These are phyloP conservation scores for Charanyca ferruginea DNA, from an alignment of 2,888 invertebrate species.

Conservation along the genomic window DNA sequence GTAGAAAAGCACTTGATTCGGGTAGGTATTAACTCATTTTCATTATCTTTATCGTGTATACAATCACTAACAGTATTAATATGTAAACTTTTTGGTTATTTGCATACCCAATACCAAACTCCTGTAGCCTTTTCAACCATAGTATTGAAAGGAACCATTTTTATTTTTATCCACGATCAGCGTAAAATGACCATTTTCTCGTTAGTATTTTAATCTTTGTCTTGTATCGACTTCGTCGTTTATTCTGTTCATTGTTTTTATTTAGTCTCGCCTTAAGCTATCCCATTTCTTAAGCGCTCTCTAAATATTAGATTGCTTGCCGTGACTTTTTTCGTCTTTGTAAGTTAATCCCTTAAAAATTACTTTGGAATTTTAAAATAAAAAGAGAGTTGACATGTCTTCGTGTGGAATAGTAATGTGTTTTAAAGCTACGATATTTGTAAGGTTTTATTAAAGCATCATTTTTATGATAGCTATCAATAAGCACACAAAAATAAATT, in stretches of 20 bases:
- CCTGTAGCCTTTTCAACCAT: too few relatives aligned
- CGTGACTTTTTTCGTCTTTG: slow-evolving; percentile 25
- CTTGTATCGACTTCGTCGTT: slow-evolving; percentile 26
- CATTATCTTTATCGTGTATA: too few relatives aligned
- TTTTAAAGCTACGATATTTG: slow-evolving; percentile 10
- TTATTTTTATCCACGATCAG: slow-evolving; percentile 11
- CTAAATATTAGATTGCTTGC: slow-evolving; percentile 43
- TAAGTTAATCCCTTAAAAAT: slow-evolving; percentile 38
- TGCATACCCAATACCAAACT: too few relatives aligned
- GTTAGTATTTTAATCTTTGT: slow-evolving; percentile 28
- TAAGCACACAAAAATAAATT: not conserved
- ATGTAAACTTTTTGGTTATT: too few relatives aligned
- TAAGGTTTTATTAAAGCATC: not conserved
- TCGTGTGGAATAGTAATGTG: slow-evolving; percentile 20
- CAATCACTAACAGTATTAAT: too few relatives aligned
- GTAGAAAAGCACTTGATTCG: not conserved
- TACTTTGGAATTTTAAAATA: slow-evolving; percentile 31
- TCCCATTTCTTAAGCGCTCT: slow-evolving; percentile 47
- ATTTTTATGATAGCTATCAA: not conserved
- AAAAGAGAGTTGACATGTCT: slow-evolving; percentile 19
- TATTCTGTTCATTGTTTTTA: slow-evolving; percentile 40
- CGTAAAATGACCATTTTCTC: slow-evolving; percentile 17
- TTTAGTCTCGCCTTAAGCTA: slow-evolving; percentile 35
- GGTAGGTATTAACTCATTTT: not conserved
- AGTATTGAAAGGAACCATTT: not conserved